phyloP scores from a whole-genome alignment of 2,797 vertebrate genomes.

The Philypnodon macrostomus region DNA sequence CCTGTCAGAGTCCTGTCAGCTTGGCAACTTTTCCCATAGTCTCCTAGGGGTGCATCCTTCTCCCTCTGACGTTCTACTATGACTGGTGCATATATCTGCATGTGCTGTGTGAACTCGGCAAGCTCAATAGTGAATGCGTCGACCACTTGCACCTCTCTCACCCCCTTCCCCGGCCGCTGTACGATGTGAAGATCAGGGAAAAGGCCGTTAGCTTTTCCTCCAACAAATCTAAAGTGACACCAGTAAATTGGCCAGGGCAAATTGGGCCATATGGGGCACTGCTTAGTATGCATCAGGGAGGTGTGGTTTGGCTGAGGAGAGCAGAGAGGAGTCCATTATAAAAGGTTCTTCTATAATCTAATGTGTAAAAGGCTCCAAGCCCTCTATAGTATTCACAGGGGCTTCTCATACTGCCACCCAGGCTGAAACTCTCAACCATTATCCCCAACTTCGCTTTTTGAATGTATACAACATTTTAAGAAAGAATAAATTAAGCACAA shows the following conservation, averaged over 20 bases:
- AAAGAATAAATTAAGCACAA: no score
- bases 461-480: no score
- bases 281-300: constrained; percentile 71
- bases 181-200: constrained; percentile 36
- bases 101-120: constrained; percentile 20
- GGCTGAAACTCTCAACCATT: not conserved
- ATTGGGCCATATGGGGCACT: constrained; percentile 67
- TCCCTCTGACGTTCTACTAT: not conserved
- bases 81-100: constrained; percentile 1
- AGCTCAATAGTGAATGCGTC: constrained; percentile 36
- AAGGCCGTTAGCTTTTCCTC: constrained; percentile 50
- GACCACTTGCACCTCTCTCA: constrained; percentile 24
- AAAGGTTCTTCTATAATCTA: constrained; percentile 26
- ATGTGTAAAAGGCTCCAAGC: constrained; percentile 34
- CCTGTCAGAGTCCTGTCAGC: constrained; percentile 73
- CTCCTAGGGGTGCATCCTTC: constrained; percentile 13
- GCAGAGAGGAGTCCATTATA: constrained; percentile 30
- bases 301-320: constrained; percentile 16
- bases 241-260: constrained; percentile 70
- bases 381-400: constrained; percentile 12
- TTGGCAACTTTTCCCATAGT: constrained; percentile 13
- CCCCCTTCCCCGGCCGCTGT: constrained; percentile 6
- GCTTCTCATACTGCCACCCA: constrained; percentile 19
- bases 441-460: no score
- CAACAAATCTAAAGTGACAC: constrained; percentile 74